Conservation (phyloP, 2,113 vertebrate species). For the sheep (Ovis aries) region DNA sequence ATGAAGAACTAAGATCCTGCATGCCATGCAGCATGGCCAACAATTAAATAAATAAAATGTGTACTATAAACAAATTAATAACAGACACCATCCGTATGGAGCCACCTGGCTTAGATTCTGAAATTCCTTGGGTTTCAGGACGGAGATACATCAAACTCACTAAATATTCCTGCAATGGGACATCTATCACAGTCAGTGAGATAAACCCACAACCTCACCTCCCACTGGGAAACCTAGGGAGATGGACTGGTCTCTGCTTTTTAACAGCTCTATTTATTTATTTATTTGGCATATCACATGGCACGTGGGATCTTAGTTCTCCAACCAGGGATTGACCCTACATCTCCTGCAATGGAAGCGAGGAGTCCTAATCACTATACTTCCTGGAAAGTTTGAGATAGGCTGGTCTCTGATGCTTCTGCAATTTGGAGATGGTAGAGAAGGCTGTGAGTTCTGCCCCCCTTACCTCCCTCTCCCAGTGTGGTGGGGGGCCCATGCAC, state of each 20-base stretch:
- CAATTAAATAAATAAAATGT: neutral
- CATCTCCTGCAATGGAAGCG: neutral
- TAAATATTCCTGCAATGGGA: neutral
- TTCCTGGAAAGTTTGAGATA: neutral
- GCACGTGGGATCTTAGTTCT: neutral
- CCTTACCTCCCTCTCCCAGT: neutral
- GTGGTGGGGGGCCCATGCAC: too few relatives aligned
- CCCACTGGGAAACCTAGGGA: neutral
- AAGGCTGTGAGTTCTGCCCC: neutral
- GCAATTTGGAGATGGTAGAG: rapidly evolving
- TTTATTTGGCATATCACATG: neutral
- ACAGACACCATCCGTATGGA: rapidly evolving
- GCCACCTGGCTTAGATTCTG: neutral
- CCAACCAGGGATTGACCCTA: neutral
- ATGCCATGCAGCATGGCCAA: neutral
- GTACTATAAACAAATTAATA: neutral
- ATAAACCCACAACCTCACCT: neutral
- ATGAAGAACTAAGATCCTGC: neutral
- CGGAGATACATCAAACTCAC: neutral
- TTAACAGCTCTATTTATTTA: neutral
- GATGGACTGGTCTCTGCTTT: rapidly evolving
- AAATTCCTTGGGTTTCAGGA: neutral
- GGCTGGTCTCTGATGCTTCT: rapidly evolving
- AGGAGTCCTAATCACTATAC: neutral
- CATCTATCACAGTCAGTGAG: rapidly evolving